These are phyloP conservation scores for Strigamia transsilvanica DNA, from an alignment of 2,888 invertebrate genomes.

Conservation along the genomic window DNA sequence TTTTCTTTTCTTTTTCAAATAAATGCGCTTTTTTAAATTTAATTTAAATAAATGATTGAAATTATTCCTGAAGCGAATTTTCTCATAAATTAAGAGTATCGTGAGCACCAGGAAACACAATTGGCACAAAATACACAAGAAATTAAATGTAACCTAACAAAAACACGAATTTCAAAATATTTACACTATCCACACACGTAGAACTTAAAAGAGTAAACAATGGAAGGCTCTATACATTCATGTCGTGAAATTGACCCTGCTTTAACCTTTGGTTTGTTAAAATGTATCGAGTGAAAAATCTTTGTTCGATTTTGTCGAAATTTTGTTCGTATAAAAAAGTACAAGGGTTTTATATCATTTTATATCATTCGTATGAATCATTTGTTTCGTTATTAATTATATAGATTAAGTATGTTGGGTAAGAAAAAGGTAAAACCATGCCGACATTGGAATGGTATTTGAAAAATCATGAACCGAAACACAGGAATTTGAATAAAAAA, in stretches of 20 bases:
- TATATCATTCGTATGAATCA: background rate
- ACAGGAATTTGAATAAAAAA: background rate
- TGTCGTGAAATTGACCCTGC: constrained; percentile 26
- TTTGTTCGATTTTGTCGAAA: constrained; percentile 36
- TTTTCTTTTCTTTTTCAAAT: background rate
- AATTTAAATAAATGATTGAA: constrained; percentile 11
- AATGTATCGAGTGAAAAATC: background rate
- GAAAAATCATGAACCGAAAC: background rate
- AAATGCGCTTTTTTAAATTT: background rate
- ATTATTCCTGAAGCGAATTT: constrained; percentile 28
- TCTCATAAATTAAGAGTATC: constrained; percentile 20
- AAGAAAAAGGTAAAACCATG: background rate
- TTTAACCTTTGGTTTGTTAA: background rate
- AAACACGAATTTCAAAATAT: constrained; percentile 7
- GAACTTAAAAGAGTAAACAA: background rate
- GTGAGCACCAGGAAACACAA: constrained; percentile 34
- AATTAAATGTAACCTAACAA: background rate
- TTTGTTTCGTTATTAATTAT: background rate
- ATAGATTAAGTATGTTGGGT: background rate
- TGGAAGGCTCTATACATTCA: constrained; percentile 29
- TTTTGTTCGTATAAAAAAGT: constrained; percentile 37
- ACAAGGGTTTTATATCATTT: background rate
- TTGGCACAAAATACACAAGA: constrained; percentile 11
- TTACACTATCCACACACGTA: background rate
- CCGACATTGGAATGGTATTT: background rate